Evolutionary conservation across 1,140 invertebrate species (phyloP).

Genomic region (Physella acuta): DNA sequence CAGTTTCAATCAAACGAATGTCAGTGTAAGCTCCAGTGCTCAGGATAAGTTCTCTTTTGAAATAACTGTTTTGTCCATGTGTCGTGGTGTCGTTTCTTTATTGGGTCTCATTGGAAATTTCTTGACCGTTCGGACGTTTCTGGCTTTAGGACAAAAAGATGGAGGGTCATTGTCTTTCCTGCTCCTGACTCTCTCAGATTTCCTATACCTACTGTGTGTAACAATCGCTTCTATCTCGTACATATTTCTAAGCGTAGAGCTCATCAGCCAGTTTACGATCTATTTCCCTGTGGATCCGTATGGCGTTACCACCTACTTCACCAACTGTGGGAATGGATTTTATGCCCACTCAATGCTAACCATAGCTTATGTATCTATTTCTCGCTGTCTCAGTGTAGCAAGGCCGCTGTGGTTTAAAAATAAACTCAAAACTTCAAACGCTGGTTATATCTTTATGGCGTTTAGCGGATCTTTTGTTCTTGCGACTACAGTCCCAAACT

Average conservation of each 20-base stretch:
- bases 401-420: constrained; percentile 1
- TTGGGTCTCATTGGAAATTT: background rate
- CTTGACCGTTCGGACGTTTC: background rate
- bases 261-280: background rate
- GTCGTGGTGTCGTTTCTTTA: too few species aligned
- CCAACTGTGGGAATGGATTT: background rate
- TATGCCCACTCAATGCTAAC: background rate
- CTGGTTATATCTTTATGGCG: background rate
- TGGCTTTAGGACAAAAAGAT: background rate
- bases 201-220: constrained; percentile 1
- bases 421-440: background rate
- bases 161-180: background rate
- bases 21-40: too few species aligned
- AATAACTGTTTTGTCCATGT: too few species aligned
- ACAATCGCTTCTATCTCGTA: background rate
- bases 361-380: background rate
- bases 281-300: background rate
- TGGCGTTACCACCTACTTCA: background rate
- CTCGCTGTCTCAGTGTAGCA: constrained; percentile 1
- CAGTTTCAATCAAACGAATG: too few species aligned
- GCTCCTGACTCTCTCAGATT: background rate
- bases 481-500: background rate
- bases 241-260: background rate
- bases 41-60: too few species aligned
- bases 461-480: background rate